Evolutionary conservation across 1,140 invertebrate genomes (phyloP), one percentile per base, ranked within the genome.

Genomic region (Calosoma granatense): DNA sequence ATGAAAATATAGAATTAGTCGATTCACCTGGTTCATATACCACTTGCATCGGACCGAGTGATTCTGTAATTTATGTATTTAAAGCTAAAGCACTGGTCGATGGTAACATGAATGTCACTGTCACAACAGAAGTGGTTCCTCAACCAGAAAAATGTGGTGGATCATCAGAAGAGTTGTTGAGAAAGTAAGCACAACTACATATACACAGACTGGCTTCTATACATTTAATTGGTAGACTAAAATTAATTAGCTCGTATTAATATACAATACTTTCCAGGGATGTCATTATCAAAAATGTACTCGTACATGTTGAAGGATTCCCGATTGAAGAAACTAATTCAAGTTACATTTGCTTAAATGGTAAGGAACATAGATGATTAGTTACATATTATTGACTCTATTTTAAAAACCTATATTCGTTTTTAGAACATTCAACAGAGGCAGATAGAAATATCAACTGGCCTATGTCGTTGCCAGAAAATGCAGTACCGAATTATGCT

Each of bases 71-170:
- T 1, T 69, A 77, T 39, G 74, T 73, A 54, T 82, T 76, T 62
- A 65, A 69, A 12, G 62, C 84, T 2, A 73, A 72, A 54, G 76
- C 78, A 1, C 70, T 64, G 11, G 60, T 70, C 1, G 65, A 83
- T 0, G 83, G 82, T 6, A 68, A 77, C n/a, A 70, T 82, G 0
- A 82, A 83, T 56, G 70, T 85, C 0, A 81, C 76, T 2, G 79
- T 83, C n/a, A 65, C 71, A 1, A 82, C 77, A 15, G 71, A 74
- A 43, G 68, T 78, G 77, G 80, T 51, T 59, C 70, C 6, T 62
- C 70, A 47, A 56, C 66, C 67, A 0, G 65, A 71, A 43, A 57
- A 69, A 1, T 81, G 79, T 55, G 77, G 76, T n/a, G n/a, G n/a
- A n/a, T n/a, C n/a, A n/a, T n/a, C n/a, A n/a, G n/a, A n/a, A n/a